Base-by-base conservation (phyloP, 2,797 vertebrate species). In the Chaetodon trifasciatus region DNA sequence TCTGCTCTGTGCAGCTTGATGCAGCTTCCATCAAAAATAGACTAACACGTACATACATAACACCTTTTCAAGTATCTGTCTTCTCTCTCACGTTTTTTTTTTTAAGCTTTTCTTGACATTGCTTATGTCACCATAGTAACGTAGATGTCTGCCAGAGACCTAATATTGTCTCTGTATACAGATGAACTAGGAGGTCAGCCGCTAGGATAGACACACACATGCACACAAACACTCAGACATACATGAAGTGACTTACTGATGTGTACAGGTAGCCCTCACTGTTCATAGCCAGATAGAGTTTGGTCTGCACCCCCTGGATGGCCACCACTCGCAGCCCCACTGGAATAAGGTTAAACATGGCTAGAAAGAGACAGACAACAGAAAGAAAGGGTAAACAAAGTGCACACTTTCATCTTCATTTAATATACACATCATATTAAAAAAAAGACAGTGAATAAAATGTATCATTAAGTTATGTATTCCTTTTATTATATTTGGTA, bases 241-340 rank as follows among this genome's bases (percentile, higher is more conserved):
- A 55, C 15, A 35, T 44, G 2, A n/a, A 53, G 50, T 49, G 8
- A 60, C 98, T 99, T 95, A 99, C 98, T 87, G 98, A 99, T 94
- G 98, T 98, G 88, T 99, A 99, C 76, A 99, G 94, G 92, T 94
- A 99, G 89, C 98, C 98, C 93, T 99, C 98, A 19, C 97, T 98
- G 96, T 99, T 99, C 98, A 99, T 99, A 78, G 98, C 98, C 96
- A 99, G 93, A 79, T 99, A 99, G 57, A 99, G 93, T 93, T 99
- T 99, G 89, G 97, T 99, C 94, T 99, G 98, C 93, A 99, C 97
- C 77, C 98, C 98, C 94, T 99, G 98, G 94, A 99, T 99, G 88
- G 98, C 98, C 95, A 99, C 98, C 94, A 99, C 98, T 93, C 98
- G 97, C 91, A 99, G 96, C 91, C 98, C 98, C 95, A 99, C 98